Percentiles rank a stretch among this genome's conserved stretches.
phyloP scores from a whole-genome alignment of 2,797 vertebrate species.

The Chrysocyon brachyurus region DNA sequence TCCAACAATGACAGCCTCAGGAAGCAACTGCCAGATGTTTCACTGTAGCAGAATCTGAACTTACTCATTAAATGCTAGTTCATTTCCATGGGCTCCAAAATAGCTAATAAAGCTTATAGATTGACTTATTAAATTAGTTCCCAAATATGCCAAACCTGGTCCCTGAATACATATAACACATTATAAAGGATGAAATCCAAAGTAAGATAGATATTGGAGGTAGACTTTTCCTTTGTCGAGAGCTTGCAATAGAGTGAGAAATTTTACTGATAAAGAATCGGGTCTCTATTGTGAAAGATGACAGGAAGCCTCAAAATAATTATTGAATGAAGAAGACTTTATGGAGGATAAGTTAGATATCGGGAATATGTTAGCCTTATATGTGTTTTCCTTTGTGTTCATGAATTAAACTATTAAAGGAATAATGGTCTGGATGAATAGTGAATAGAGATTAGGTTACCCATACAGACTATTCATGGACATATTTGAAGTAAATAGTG shows the following conservation, averaged over 20 bases:
- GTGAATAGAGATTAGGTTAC: background rate
- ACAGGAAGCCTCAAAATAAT: conserved; percentile 17
- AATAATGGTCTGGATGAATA: background rate
- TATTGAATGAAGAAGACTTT: background rate
- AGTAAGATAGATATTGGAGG: background rate
- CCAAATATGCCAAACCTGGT: background rate
- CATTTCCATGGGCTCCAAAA: background rate
- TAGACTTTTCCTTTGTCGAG: background rate
- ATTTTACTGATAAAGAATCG: conserved; percentile 5
- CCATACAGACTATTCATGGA: background rate
- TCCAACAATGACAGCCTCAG: background rate
- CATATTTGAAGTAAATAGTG: conserved; percentile 13
- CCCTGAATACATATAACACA: background rate
- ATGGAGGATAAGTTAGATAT: background rate
- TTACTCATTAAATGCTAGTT: background rate
- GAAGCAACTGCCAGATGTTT: background rate
- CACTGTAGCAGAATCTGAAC: background rate
- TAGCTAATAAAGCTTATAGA: background rate
- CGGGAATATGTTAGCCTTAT: background rate
- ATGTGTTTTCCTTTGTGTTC: background rate
- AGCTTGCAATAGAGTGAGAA: background rate
- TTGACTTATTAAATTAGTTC: conserved; percentile 32
- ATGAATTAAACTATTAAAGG: background rate
- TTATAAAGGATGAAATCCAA: conserved; percentile 42
- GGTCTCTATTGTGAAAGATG: background rate